A percentile compares a stretch with the other conserved stretches of the same genome.
phyloP scores from a whole-genome alignment of 2,888 invertebrate species.

The Adelphocoris suturalis region DNA sequence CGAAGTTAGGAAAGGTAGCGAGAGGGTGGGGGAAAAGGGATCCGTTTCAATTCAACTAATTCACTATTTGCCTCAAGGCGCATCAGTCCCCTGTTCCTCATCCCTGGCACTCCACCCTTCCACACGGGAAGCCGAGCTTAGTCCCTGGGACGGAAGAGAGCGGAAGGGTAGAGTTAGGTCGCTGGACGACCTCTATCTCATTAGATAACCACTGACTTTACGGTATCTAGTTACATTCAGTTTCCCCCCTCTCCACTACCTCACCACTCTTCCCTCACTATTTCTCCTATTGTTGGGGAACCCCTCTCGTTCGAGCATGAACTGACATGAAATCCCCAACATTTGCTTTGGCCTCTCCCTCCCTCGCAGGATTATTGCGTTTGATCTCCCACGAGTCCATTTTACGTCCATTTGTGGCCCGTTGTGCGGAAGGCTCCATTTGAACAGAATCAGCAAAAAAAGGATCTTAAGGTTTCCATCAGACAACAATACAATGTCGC shows the following conservation, averaged over 20 bases:
- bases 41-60: conserved; percentile 63
- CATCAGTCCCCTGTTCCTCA: conserved; percentile 29
- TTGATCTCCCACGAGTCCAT: conserved; percentile 44
- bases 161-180: conserved; percentile 4
- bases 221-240: conserved; percentile 62
- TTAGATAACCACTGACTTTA: conserved; percentile 63
- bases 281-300: conserved; percentile 52
- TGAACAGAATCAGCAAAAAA: conserved; percentile 13
- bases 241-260: conserved; percentile 16
- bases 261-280: conserved; percentile 18
- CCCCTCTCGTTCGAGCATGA: conserved; percentile 33
- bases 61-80: conserved; percentile 59
- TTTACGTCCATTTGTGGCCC: conserved; percentile 26
- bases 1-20: conserved; percentile 20
- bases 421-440: background rate
- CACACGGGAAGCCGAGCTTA: background rate
- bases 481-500: too few relatives aligned
- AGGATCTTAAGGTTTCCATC: too few relatives aligned
- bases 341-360: conserved; percentile 32
- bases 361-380: background rate
- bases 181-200: conserved; percentile 56
- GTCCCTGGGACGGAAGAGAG: background rate
- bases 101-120: background rate
- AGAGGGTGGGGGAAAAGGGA: background rate
- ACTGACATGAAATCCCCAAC: conserved; percentile 54